A percentile compares a stretch with the other conserved stretches of the same genome.
phyloP scores from a whole-genome alignment of 2,113 vertebrate species.

The Phrynosoma blainvillii region DNA sequence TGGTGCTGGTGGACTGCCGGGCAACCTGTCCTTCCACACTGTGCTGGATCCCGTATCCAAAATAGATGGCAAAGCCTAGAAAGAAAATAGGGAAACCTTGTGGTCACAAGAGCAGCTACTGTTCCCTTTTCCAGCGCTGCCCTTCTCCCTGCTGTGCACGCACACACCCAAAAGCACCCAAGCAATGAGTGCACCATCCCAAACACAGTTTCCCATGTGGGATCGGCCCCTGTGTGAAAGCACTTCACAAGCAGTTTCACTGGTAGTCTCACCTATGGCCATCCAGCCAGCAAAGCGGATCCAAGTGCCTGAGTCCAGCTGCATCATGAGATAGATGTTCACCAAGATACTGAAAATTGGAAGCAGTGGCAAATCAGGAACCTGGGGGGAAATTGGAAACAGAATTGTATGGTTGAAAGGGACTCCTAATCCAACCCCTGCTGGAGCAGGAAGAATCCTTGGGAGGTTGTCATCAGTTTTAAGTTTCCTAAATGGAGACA shows the following conservation, averaged over 20 bases:
- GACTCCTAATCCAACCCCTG: not conserved
- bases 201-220: not conserved
- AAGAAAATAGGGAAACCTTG: not conserved
- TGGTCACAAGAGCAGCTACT: not conserved
- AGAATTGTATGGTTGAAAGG: not conserved
- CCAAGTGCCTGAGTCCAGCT: slow-evolving; percentile 88
- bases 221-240: not conserved
- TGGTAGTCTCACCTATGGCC: slow-evolving; percentile 79
- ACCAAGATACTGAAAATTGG: slow-evolving; percentile 91
- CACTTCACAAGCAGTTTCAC: rapidly evolving
- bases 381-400: slow-evolving; percentile 72
- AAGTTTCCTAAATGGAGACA: too few relatives aligned
- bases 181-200: not conserved
- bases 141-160: too few relatives aligned
- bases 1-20: slow-evolving; percentile 1
- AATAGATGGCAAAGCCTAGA: slow-evolving; percentile 91
- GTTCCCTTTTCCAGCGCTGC: too few relatives aligned
- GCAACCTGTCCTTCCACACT: slow-evolving; percentile 78
- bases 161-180: too few relatives aligned
- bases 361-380: slow-evolving; percentile 89
- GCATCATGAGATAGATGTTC: slow-evolving; percentile 97
- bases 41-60: slow-evolving; percentile 87
- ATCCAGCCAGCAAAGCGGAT: slow-evolving; percentile 89
- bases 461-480: not conserved
- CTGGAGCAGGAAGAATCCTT: not conserved